Evolutionary conservation across 1,140 invertebrate species (phyloP).

Genomic region (Drosophila ananassae): DNA sequence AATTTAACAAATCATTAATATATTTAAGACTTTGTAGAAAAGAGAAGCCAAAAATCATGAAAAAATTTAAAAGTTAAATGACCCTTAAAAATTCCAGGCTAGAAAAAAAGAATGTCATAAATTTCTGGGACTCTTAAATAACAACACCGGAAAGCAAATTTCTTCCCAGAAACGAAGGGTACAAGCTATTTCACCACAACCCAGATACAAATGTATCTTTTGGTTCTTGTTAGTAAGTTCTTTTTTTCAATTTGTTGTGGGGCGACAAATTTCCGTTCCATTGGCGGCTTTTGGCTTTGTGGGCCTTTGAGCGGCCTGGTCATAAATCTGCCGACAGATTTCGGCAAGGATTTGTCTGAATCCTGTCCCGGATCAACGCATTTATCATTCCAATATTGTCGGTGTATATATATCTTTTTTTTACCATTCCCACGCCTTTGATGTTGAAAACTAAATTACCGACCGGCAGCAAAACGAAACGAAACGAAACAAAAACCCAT

Average conservation of each 20-base stretch:
- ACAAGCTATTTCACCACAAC: slow-evolving; percentile 1
- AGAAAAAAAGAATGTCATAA: background rate
- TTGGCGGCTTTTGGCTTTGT: slow-evolving; percentile 54
- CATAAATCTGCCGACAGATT: slow-evolving; percentile 61
- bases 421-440: slow-evolving; percentile 74
- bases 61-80: no score
- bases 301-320: slow-evolving; percentile 31
- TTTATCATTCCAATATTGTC: slow-evolving; percentile 60
- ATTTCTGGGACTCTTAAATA: background rate
- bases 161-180: slow-evolving; percentile 20
- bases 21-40: no score
- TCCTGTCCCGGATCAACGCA: slow-evolving; percentile 52
- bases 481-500: slow-evolving; percentile 33
- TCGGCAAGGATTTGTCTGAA: slow-evolving; percentile 63
- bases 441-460: slow-evolving; percentile 79
- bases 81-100: background rate
- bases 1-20: background rate
- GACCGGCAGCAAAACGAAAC: slow-evolving; percentile 34
- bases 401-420: slow-evolving; percentile 24
- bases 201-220: slow-evolving; percentile 23
- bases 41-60: no score
- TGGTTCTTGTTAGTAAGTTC: slow-evolving; percentile 23
- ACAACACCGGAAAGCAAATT: background rate
- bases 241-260: slow-evolving; percentile 66
- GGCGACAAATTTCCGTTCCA: slow-evolving; percentile 80